Evolutionary conservation across 2,888 invertebrate species (phyloP).

Genomic region (Gandaritis pyraliata): DNA sequence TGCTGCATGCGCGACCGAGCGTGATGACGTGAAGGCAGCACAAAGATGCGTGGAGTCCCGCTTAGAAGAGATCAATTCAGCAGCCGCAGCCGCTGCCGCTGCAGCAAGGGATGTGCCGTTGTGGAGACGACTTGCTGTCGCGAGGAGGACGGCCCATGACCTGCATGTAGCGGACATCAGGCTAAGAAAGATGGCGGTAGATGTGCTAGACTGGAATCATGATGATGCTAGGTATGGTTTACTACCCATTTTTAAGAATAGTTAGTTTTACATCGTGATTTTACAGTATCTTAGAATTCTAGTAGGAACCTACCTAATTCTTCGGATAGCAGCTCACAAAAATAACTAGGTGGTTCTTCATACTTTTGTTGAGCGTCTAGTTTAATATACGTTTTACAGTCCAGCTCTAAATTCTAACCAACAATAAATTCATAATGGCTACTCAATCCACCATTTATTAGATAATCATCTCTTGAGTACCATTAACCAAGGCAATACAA

Average conservation of each 20-base stretch:
- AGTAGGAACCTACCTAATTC: too few relatives aligned
- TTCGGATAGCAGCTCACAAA: too few relatives aligned
- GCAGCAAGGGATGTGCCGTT: slow-evolving; percentile 94
- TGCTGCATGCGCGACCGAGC: slow-evolving; percentile 91
- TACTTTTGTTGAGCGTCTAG: too few relatives aligned
- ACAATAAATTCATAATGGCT: slow-evolving; percentile 34
- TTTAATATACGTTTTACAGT: not conserved
- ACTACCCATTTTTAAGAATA: not conserved
- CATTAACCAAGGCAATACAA: slow-evolving; percentile 57
- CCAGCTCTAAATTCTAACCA: slow-evolving; percentile 13
- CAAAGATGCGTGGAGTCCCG: slow-evolving; percentile 97
- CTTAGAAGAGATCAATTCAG: slow-evolving; percentile 96
- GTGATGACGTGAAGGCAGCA: slow-evolving; percentile 93
- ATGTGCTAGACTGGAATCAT: slow-evolving; percentile 97
- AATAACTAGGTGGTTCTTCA: too few relatives aligned
- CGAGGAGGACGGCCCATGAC: slow-evolving; percentile 90
- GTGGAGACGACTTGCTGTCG: slow-evolving; percentile 94
- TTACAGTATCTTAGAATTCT: too few relatives aligned
- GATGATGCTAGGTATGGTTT: slow-evolving; percentile 88
- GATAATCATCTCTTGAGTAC: slow-evolving; percentile 64
- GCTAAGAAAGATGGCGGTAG: slow-evolving; percentile 96
- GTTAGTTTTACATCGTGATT: too few relatives aligned
- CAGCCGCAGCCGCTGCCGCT: slow-evolving; percentile 95
- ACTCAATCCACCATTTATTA: slow-evolving; percentile 50
- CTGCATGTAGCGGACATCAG: slow-evolving; percentile 95